Base-by-base conservation (phyloP, 53 echinoderm and acorn worm species). In the Echinarachnius parma region DNA sequence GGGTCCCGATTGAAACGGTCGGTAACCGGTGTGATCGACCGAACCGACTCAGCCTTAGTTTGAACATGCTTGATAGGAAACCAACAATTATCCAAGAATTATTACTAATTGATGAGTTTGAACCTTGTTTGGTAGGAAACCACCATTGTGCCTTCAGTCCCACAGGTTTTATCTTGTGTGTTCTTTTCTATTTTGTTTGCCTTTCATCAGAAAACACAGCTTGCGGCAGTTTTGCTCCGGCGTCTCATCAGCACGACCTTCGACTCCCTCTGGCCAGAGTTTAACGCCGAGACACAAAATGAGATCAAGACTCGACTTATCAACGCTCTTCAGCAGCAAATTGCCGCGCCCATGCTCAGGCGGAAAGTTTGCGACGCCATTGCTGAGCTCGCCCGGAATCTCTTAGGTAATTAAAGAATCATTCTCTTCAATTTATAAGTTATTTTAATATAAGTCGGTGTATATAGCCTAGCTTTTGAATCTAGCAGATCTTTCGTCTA, bases 381-480 rank as follows among this genome's bases (percentile, higher is more conserved):
- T 0, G 87, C 96, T 11, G 96, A 96, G 53, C 66, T 96, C 2
- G 87, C 96, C 4, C 87, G 91, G 32, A 96, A 88, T 80, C 69
- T 96, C 28, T 61, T 91, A 9, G 96, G 95, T 95, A 49, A 67
- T 9, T 59, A 20, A 8, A 31, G n/a, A n/a, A n/a, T n/a, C n/a
- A n/a, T n/a, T n/a, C n/a, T n/a, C n/a, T n/a, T n/a, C n/a, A n/a
- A n/a, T n/a, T n/a, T n/a, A n/a, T n/a, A n/a, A n/a, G n/a, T n/a
- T n/a, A n/a, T n/a, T n/a, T n/a, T n/a, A n/a, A n/a, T n/a, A n/a
- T n/a, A n/a, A n/a, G n/a, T n/a, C n/a, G n/a, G n/a, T n/a, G n/a
- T n/a, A n/a, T n/a, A n/a, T n/a, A n/a, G n/a, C n/a, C n/a, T n/a
- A n/a, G n/a, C n/a, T n/a, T n/a, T n/a, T n/a, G n/a, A n/a, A n/a